Evolutionary conservation across 2,113 vertebrate genomes (phyloP), one percentile per base, ranked within the genome.

Genomic region (Clarias magur): DNA sequence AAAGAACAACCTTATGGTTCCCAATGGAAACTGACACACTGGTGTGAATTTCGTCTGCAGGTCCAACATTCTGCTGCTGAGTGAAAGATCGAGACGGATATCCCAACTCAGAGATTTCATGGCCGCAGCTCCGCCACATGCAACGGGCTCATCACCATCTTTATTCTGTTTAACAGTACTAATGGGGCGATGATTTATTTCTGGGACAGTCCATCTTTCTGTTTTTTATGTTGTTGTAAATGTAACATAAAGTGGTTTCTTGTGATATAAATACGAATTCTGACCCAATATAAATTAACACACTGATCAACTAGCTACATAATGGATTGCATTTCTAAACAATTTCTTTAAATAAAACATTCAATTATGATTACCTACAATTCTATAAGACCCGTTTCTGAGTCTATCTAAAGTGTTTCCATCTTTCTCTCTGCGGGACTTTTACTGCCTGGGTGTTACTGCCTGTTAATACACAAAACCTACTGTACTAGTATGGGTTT

Each of bases 111-210:
- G 21, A 10, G 34, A 79, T 42, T 42, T 79, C 80, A 76, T 21
- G 3, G 57, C 54, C n/a, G 23, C 21, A 23, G 8, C 16, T 80
- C 68, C 21, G n/a, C 68, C 53, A 25, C 60, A 67, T 86, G 53
- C 75, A 42, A 12, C 34, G 34, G 30, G 80, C 25, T 48, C 79
- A 78, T 83, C 82, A 19, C 13, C 6, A 1, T 78, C n/a, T 38
- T 5, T 13, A 17, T 73, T 81, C 2, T 67, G 59, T 63, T 65
- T 13, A 80, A 83, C 59, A 7, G 25, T 21, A 10, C 38, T 38
- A 54, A 68, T 38, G 63, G 53, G 48, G 72, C 4, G 27, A 65
- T 83, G 73, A 79, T 88, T 90, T 88, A 56, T 75, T 63, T 42
- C 10, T 12, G 16, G 3, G 81, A 19, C 19, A 25, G 56, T 60